These are phyloP conservation scores for Sthenelais limicola DNA, from an alignment of 2,888 invertebrate species.

Conservation along the genomic window DNA sequence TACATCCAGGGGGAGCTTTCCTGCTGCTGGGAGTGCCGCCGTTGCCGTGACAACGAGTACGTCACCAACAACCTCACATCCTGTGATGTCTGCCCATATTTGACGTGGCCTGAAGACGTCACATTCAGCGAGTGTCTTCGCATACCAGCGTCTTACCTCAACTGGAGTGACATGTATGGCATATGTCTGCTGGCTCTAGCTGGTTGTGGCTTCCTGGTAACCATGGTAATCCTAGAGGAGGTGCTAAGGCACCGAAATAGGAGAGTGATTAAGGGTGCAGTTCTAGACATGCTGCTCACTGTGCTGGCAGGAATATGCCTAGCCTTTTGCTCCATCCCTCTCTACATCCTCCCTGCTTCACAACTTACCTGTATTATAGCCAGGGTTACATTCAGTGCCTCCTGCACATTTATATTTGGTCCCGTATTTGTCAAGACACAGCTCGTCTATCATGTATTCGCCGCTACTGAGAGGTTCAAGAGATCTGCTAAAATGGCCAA, in stretches of 20 bases:
- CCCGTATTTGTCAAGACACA: slow-evolving; percentile 51
- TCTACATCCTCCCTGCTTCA: slow-evolving; percentile 22
- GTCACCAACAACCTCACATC: slow-evolving; percentile 28
- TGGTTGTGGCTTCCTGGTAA: background rate
- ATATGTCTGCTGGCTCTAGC: slow-evolving; percentile 8
- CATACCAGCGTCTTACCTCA: slow-evolving; percentile 35
- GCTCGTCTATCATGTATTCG: slow-evolving; percentile 55
- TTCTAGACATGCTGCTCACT: slow-evolving; percentile 16
- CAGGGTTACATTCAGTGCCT: slow-evolving; percentile 1
- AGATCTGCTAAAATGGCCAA: slow-evolving; percentile 2
- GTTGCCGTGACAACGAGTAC: slow-evolving; percentile 42
- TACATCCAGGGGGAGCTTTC: slow-evolving; percentile 37
- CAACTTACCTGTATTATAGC: background rate
- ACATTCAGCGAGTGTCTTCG: slow-evolving; percentile 20
- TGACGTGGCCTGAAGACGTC: slow-evolving; percentile 44
- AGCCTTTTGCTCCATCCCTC: slow-evolving; percentile 16
- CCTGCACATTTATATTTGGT: slow-evolving; percentile 17
- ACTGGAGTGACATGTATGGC: slow-evolving; percentile 29
- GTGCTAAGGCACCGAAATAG: slow-evolving; percentile 1
- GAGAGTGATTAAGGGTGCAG: slow-evolving; percentile 14
- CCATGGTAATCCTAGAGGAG: background rate
- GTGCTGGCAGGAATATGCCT: slow-evolving; percentile 5
- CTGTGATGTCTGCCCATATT: slow-evolving; percentile 40
- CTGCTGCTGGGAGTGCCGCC: slow-evolving; percentile 49
- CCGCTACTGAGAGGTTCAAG: slow-evolving; percentile 42